phyloP scores from a whole-genome alignment of 64 coral and sea anemone species.

The Acropora yongei region DNA sequence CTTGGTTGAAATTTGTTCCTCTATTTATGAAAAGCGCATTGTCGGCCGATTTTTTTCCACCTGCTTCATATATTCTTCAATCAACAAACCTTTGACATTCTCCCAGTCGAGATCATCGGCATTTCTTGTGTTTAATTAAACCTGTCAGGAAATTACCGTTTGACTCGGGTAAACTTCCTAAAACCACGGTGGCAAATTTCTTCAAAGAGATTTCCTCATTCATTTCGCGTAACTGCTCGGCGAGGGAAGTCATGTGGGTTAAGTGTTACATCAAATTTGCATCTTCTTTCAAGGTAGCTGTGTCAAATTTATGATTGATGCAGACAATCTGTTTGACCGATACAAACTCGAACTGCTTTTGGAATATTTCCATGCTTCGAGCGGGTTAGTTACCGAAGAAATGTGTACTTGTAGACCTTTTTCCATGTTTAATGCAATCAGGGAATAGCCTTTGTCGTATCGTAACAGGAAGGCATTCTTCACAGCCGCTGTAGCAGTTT shows the following conservation, averaged over 20 bases:
- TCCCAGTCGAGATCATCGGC: conserved; percentile 61
- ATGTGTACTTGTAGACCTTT: conserved; percentile 58
- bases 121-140: conserved; percentile 65
- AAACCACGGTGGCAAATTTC: conserved; percentile 55
- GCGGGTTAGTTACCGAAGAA: conserved; percentile 38
- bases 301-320: conserved; percentile 41
- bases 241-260: conserved; percentile 59
- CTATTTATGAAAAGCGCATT: conserved; percentile 31
- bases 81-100: conserved; percentile 54
- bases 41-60: conserved; percentile 35
- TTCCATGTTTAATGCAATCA: conserved; percentile 58
- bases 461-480: conserved; percentile 50
- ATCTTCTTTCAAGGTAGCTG: conserved; percentile 50
- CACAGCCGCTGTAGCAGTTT: conserved; percentile 9
- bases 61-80: conserved; percentile 59
- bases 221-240: conserved; percentile 54
- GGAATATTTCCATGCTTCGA: conserved; percentile 37
- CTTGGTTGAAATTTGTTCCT: conserved; percentile 17
- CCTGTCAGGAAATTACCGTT: conserved; percentile 63
- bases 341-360: conserved; percentile 59
- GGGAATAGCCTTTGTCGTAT: conserved; percentile 55
- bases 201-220: conserved; percentile 61
- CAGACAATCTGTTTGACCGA: conserved; percentile 59
- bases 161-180: conserved; percentile 60
- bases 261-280: conserved; percentile 55